A percentile compares a stretch with the other conserved stretches of the same genome.
These are phyloP conservation scores for Pristionchus fissidentatus DNA, from an alignment of 2,888 invertebrate species.

Conservation along the genomic window DNA sequence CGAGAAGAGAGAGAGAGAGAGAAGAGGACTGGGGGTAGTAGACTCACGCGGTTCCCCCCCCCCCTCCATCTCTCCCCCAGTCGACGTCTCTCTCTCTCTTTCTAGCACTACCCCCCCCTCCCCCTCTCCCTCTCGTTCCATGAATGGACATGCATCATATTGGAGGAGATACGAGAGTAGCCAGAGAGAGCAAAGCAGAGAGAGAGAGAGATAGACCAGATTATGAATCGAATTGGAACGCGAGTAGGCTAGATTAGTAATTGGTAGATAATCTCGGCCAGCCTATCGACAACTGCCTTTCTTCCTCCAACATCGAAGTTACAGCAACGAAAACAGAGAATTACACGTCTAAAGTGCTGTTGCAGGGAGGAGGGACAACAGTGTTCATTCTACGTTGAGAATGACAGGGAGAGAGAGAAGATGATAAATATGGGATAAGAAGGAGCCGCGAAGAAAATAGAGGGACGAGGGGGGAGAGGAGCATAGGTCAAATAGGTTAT, in stretches of 20 bases:
- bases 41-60: slow-evolving; percentile 19
- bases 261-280: no score
- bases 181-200: background rate
- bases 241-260: slow-evolving; percentile 16
- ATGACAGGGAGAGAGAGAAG: background rate
- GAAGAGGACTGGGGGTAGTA: background rate
- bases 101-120: background rate
- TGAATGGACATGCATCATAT: slow-evolving; percentile 41
- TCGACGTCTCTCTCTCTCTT: background rate
- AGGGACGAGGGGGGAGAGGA: background rate
- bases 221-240: slow-evolving; percentile 15
- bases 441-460: background rate
- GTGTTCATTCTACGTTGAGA: no score
- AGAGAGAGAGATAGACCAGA: background rate
- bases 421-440: background rate
- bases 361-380: no score
- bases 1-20: slow-evolving; percentile 21
- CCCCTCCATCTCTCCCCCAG: slow-evolving; percentile 4
- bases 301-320: no score
- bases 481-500: no score
- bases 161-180: background rate
- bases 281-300: slow-evolving; percentile 11
- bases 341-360: no score
- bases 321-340: no score
- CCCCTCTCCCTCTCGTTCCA: background rate